Evolutionary conservation across 2,888 invertebrate genomes (phyloP).

Genomic region (Andricus quercusramuli): DNA sequence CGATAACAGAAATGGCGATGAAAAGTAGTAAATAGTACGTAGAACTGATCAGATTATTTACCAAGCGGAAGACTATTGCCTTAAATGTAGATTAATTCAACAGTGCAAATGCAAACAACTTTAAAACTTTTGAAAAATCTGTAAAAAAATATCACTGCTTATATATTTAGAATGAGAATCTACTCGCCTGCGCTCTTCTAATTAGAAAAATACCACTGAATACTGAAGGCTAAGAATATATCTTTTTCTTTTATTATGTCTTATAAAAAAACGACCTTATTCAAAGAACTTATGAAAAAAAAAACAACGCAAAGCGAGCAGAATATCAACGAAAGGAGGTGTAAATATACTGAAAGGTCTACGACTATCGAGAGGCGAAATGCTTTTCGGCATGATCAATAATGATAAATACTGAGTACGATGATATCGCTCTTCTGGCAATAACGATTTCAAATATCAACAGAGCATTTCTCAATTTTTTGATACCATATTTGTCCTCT

Average conservation of each 20-base stretch:
- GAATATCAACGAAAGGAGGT: not conserved
- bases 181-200: constrained; percentile 7
- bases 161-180: constrained; percentile 8
- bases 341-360: constrained; percentile 41
- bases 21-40: constrained; percentile 28
- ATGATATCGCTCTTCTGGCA: not conserved
- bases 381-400: constrained; percentile 29
- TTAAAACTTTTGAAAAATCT: constrained; percentile 1
- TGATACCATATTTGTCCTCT: constrained; percentile 5
- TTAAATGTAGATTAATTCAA: constrained; percentile 26
- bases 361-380: constrained; percentile 34
- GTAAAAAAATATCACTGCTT: constrained; percentile 29
- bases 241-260: not conserved
- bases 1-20: constrained; percentile 33
- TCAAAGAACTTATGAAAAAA: not conserved
- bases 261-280: not conserved
- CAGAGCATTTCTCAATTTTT: constrained; percentile 21
- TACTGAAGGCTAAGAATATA: constrained; percentile 15
- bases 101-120: constrained; percentile 1
- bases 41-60: constrained; percentile 41
- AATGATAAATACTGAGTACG: constrained; percentile 35
- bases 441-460: constrained; percentile 4
- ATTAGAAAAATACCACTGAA: constrained; percentile 22
- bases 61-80: constrained; percentile 31
- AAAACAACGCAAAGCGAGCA: constrained; percentile 17